Percentiles rank a stretch among this genome's conserved stretches.
phyloP scores from a whole-genome alignment of 1,140 invertebrate species.

The Heliconius melpomene region DNA sequence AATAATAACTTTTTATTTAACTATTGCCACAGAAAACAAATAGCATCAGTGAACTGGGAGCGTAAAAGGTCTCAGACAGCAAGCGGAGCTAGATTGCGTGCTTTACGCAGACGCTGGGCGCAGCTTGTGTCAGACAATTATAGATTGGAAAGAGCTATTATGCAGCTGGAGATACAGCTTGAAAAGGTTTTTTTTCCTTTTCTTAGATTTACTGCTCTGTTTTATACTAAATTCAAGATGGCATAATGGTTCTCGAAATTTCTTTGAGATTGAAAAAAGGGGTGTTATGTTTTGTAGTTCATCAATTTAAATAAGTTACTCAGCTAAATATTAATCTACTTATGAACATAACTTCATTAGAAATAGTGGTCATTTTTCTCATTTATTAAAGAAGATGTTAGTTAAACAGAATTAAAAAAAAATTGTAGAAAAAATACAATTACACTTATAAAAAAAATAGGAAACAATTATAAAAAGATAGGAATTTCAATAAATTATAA shows the following conservation, averaged over 20 bases:
- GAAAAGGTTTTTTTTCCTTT: constrained; percentile 57
- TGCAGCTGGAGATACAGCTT: constrained; percentile 66
- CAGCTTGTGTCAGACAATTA: constrained; percentile 98
- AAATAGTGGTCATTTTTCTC: too few relatives aligned
- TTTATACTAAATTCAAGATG: too few relatives aligned
- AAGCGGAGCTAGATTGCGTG: constrained; percentile 91
- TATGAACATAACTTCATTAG: too few relatives aligned
- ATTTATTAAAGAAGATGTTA: too few relatives aligned
- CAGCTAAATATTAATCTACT: too few relatives aligned
- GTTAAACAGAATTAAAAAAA: too few relatives aligned
- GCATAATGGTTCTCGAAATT: too few relatives aligned
- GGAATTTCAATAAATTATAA: neutral
- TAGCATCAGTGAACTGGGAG: constrained; percentile 97
- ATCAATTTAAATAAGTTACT: too few relatives aligned
- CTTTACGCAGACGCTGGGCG: constrained; percentile 94
- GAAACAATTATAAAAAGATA: neutral
- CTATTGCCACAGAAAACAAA: constrained; percentile 85
- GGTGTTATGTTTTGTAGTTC: too few relatives aligned
- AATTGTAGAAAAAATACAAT: neutral
- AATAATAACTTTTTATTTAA: too few relatives aligned
- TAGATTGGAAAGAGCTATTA: constrained; percentile 89
- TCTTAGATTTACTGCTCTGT: neutral
- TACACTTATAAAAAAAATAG: too few relatives aligned
- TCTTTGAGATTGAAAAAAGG: too few relatives aligned
- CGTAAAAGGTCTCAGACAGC: constrained; percentile 94